These are phyloP conservation scores for Rallus crepitans DNA, from an alignment of 2,797 vertebrate genomes.

Conservation along the genomic window DNA sequence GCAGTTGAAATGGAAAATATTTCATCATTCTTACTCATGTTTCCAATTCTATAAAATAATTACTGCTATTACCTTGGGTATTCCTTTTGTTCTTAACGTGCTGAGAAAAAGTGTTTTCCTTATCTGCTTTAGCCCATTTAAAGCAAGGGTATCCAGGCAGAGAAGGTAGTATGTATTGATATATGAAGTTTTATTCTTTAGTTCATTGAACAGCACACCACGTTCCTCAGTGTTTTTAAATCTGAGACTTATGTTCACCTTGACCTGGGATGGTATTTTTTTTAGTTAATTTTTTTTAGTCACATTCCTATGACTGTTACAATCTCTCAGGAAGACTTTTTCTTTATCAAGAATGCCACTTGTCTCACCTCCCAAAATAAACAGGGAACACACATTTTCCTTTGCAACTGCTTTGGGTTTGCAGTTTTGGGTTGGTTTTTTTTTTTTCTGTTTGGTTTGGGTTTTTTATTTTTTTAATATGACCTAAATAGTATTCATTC, in stretches of 20 bases:
- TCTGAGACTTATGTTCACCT: neutral
- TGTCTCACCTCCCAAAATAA: neutral
- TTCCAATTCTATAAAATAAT: neutral
- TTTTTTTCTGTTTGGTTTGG: too few species aligned
- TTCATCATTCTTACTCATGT: neutral
- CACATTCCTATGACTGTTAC: accelerated
- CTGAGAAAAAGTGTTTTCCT: neutral
- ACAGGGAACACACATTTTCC: neutral
- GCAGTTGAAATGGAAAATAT: neutral
- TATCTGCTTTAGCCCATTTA: neutral
- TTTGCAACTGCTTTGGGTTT: neutral
- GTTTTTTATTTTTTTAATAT: neutral
- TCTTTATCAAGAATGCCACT: neutral
- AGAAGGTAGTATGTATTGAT: neutral
- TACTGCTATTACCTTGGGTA: neutral
- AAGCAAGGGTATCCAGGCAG: neutral
- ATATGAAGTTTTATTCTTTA: neutral
- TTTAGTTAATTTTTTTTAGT: neutral
- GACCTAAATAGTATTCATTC: neutral
- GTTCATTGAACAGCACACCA: neutral
- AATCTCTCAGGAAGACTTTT: neutral
- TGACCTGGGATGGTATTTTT: neutral
- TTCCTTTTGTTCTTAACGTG: neutral
- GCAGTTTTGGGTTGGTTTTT: too few species aligned
- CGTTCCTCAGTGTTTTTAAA: neutral